phyloP scores from a whole-genome alignment of 2,797 vertebrate genomes.

The Onychomys leucogaster region DNA sequence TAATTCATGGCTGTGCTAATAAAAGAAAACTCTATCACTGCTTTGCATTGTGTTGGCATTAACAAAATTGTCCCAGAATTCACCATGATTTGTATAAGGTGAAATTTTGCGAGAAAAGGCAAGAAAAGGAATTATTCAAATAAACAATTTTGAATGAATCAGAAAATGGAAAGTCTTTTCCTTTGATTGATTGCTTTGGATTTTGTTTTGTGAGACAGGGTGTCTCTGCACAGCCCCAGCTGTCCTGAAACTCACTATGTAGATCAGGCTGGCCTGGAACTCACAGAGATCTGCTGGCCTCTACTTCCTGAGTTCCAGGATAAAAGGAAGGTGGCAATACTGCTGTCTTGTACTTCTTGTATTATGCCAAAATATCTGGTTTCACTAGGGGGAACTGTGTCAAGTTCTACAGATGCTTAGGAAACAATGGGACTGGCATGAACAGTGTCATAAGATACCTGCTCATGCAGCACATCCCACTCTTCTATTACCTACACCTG shows the following conservation, averaged over 20 bases:
- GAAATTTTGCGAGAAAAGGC: neutral
- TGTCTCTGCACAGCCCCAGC: neutral
- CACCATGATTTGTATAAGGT: neutral
- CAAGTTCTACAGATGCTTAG: neutral
- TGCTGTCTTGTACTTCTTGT: neutral
- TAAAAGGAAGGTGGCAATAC: neutral
- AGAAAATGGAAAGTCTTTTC: neutral
- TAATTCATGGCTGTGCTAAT: neutral
- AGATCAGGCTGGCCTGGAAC: neutral
- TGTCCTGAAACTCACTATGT: neutral
- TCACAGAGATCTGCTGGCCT: neutral
- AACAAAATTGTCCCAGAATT: neutral
- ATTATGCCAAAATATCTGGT: neutral
- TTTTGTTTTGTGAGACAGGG: neutral
- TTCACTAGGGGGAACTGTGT: neutral
- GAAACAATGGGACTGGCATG: neutral
- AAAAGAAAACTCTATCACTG: neutral
- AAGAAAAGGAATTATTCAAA: neutral
- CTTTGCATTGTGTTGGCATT: rapidly evolving
- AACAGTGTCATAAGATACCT: neutral
- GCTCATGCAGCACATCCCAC: neutral
- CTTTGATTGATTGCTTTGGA: neutral
- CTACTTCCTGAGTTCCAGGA: neutral
- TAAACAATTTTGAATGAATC: neutral
- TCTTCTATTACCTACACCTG: neutral